These are phyloP conservation scores for Sandelia bainsii DNA, from an alignment of 2,797 vertebrate species.

Conservation along the genomic window DNA sequence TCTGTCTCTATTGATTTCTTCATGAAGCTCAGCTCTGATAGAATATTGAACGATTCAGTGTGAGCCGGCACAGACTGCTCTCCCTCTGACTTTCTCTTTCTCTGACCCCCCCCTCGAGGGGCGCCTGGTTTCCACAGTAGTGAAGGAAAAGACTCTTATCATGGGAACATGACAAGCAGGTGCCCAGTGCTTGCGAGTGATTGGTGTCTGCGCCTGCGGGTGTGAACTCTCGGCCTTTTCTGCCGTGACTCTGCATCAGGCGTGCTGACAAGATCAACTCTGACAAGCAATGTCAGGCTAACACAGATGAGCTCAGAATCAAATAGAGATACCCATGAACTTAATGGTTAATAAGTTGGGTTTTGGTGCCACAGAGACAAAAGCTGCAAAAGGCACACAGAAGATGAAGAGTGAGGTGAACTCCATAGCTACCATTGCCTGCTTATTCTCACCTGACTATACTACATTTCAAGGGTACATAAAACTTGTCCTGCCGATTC, in stretches of 20 bases:
- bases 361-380: slow-evolving; percentile 14
- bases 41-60: slow-evolving; percentile 53
- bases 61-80: slow-evolving; percentile 21
- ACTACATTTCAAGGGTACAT: slow-evolving; percentile 16
- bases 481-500: slow-evolving; percentile 28
- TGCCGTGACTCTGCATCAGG: slow-evolving; percentile 35
- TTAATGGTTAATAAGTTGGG: slow-evolving; percentile 5
- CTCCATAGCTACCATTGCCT: neutral
- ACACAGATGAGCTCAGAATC: slow-evolving; percentile 24
- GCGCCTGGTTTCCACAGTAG: slow-evolving; percentile 71
- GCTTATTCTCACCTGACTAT: slow-evolving; percentile 20
- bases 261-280: slow-evolving; percentile 5
- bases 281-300: slow-evolving; percentile 16
- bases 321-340: neutral
- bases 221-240: slow-evolving; percentile 54
- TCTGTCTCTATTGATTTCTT: slow-evolving; percentile 56
- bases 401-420: neutral
- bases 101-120: slow-evolving; percentile 28
- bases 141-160: slow-evolving; percentile 80
- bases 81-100: slow-evolving; percentile 30
- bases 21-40: slow-evolving; percentile 44
- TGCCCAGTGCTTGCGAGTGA: slow-evolving; percentile 71
- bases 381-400: neutral
- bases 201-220: slow-evolving; percentile 38
- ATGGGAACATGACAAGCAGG: slow-evolving; percentile 80